Base-by-base conservation (phyloP, 2,113 vertebrate genomes). In the Garra rufa region DNA sequence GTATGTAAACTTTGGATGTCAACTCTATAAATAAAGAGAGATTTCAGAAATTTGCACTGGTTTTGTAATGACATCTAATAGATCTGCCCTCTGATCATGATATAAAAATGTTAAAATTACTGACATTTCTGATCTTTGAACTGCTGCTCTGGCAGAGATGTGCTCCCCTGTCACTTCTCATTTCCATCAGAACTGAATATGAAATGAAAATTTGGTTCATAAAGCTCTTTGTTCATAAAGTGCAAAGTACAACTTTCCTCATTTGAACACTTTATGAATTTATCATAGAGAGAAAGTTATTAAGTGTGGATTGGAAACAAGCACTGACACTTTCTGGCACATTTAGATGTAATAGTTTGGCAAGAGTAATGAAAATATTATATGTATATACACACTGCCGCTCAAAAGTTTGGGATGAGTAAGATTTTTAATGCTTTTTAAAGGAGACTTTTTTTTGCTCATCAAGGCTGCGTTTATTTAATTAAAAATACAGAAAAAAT, bases 81-180 rank as follows among this genome's bases (percentile, higher is more conserved):
- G 41, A 69, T 69, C 65, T 69, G 65, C 30, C 65, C 65, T 69
- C 65, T 21, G 67, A n/a, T 41, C 67, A 41, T 41, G 9, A 70
- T 41, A 9, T 41, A 38, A 70, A 67, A 70, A 41, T 70, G 34
- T 70, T 70, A 0, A 70, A 70, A 41, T 41, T 6, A 70, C 38
- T 69, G 34, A 41, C 19, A 41, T n/a, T n/a, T 41, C 19, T 70
- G 67, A 70, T 13, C 34, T 70, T 41, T 34, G n/a, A 41, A 70
- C 67, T 10, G 67, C 67, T 70, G 34, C 67, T 21, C 63, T 67
- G 8, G 63, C 8, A 34, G 63, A 19, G 63, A 67, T 19, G 30
- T 34, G 28, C 63, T 38, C 34, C 19, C 34, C 34, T 70, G 67
- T 70, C 67, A 41, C 67, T 11, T 41, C 65, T 41, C 65, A 69